Conservation (phyloP, 2,797 vertebrate species). For the Malurus leucopterus region DNA sequence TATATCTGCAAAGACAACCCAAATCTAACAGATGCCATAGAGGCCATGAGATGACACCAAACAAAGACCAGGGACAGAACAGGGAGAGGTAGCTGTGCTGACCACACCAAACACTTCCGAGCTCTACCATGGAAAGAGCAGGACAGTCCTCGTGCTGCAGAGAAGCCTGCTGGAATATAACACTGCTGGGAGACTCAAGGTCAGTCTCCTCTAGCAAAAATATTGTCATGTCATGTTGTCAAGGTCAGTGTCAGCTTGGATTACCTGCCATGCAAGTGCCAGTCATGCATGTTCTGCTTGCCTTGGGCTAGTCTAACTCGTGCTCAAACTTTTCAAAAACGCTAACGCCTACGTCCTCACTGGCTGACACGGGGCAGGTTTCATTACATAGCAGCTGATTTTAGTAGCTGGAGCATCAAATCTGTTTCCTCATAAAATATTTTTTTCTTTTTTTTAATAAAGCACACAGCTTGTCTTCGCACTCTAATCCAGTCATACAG, state of each 20-base stretch:
- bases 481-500: background rate
- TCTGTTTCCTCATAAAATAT: background rate
- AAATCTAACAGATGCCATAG: background rate
- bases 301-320: background rate
- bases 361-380: background rate
- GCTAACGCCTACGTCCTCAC: background rate
- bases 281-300: slow-evolving; percentile 23
- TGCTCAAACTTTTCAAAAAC: background rate
- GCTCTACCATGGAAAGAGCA: background rate
- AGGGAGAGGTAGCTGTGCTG: background rate
- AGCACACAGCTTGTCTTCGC: background rate
- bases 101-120: background rate
- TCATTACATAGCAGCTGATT: background rate
- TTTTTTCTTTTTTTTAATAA: background rate
- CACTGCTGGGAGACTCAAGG: background rate
- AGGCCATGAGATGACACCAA: background rate
- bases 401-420: background rate
- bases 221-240: background rate
- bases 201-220: background rate
- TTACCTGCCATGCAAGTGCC: slow-evolving; percentile 33
- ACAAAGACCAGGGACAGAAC: background rate
- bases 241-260: slow-evolving; percentile 51
- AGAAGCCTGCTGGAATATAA: background rate
- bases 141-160: background rate
- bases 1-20: background rate